Evolutionary conservation across 2,888 invertebrate species (phyloP), one percentile per base, ranked within the genome.

Genomic region (Eupithecia subumbrata): DNA sequence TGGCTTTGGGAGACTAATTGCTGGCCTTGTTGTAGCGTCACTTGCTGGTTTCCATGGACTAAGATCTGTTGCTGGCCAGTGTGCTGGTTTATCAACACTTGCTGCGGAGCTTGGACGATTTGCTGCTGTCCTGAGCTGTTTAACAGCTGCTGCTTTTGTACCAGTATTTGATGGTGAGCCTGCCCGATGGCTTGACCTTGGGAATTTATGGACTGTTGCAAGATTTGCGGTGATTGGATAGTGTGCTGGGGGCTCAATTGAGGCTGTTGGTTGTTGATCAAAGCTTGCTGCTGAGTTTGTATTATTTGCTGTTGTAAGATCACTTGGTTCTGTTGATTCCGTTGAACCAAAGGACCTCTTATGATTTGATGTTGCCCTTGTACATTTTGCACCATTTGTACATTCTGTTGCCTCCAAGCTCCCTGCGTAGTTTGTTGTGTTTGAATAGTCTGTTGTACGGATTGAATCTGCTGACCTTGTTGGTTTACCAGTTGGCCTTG

Each of bases 301-400:
- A 96, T 95, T 77, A 95, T 95, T 81, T 96, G 95, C 75, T 96
- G 96, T 80, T 96, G 96, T 69, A 95, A 86, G 75, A 95, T 92
- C 56, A 95, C 95, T 85, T 95, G 95, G 78, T 89, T 95, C 72
- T 95, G 95, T 52, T 93, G 93, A 76, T 93, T 91, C 40, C 93
- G 89, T 77, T 95, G 95, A 48, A 95, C 92, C 80, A 95, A 85
- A 0, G 94, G 94, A 76, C 92, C 93, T 74, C 95, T 89, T 56
- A 95, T 93, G 60, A 95, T 91, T 82, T 95, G 95, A 82, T 95
- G 93, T 80, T 95, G 95, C 8, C 95, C 95, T 83, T 95, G 95
- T 8, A 92, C 90, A 88, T 93, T 94, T 78, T 95, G 95, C 3
- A 95, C 93, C 93, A 94, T 93, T 82, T 95, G 95, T 73, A 95